phyloP scores from a whole-genome alignment of 2,888 invertebrate species.

The Hecatera dysodea region DNA sequence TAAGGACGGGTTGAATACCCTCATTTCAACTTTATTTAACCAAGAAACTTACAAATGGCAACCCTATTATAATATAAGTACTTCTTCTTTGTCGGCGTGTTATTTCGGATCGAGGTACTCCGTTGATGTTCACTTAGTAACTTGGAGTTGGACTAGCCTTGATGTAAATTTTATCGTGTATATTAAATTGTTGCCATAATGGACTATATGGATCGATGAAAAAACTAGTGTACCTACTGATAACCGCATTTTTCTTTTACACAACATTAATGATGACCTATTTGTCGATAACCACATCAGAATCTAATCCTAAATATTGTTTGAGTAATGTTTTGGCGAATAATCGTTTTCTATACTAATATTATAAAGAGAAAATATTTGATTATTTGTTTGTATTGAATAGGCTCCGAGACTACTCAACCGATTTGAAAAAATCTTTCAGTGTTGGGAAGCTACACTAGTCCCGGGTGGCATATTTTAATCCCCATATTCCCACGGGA shows the following conservation, averaged over 20 bases:
- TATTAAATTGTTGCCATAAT: background rate
- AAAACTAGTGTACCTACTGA: background rate
- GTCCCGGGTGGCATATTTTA: no score
- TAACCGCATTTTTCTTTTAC: background rate
- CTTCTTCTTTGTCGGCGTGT: background rate
- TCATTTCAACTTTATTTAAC: background rate
- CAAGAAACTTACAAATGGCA: background rate
- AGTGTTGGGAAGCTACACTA: no score
- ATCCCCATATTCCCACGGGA: no score
- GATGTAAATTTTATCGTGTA: background rate
- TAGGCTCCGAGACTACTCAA: no score
- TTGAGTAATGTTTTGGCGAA: no score
- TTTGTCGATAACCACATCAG: background rate
- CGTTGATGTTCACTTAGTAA: slow-evolving; percentile 3
- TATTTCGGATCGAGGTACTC: background rate
- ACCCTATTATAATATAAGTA: background rate
- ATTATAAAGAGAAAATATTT: no score
- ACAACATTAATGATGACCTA: background rate
- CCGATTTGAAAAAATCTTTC: no score
- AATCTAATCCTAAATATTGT: no score
- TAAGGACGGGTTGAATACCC: background rate
- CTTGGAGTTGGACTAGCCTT: background rate
- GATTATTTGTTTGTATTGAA: no score
- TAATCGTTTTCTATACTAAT: no score
- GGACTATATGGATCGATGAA: background rate